Evolutionary conservation across 2,888 invertebrate species (phyloP), one percentile per base, ranked within the genome.

Genomic region (Galerucella nymphaeae): DNA sequence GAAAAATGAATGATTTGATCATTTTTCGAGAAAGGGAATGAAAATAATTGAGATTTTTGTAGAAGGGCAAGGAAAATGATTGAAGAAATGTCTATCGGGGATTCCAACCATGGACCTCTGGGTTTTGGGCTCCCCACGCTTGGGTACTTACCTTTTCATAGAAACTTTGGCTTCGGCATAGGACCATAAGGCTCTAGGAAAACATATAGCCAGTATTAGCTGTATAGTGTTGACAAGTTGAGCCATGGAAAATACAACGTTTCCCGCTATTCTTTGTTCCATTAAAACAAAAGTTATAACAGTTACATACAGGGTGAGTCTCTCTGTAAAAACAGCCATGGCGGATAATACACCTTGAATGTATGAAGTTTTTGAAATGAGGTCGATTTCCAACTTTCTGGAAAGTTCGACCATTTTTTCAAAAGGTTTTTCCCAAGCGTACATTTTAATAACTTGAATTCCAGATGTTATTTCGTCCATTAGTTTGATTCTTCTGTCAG

Each of bases 251-350:
- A 94, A 94, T 0, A 93, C 93, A 81, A 92, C 90, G 70, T 92
- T 91, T 0, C 91, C 89, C 10, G 87, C 86, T 76, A 89, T 82
- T n/a, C 74, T 76, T 71, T 88, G 82, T 16, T 93, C 94, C 78
- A 91, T 86, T 2, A 95, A 87, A 13, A 94, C 93, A 83, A 92
- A 95, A 0, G 93, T 90, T 62, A 95, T 88, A 68, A 97, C 89
- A 2, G 95, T 95, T 74, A 94, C 90, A 83, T 93, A 95, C 11
- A 96, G 88, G 2, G 96, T 93, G 64, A 96, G 90, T 76, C 97
- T 91, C 82, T 96, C 94, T 0, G 96, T 94, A 84, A 95, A 96
- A 62, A 96, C 93, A 83, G 90, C 85, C 76, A 90, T 83, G 0
- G 92, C 91, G 45, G 90, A 87, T 8, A 91, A 91, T 78, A 92